Evolutionary conservation across 2,797 vertebrate genomes (phyloP).

Genomic region (Falco columbarius): DNA sequence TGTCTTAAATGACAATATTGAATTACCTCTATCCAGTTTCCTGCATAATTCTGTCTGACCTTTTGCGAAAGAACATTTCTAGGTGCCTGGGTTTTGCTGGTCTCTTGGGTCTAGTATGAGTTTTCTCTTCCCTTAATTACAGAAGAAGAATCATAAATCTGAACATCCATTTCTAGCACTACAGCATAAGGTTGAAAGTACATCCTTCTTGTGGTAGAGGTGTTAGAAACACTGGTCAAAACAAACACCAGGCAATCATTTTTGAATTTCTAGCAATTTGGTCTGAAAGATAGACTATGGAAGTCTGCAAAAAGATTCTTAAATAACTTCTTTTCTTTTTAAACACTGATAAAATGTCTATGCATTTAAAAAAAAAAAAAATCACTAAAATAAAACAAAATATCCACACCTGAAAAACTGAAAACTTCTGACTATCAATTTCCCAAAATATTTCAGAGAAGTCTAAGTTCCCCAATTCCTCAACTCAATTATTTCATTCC

Average conservation of each 20-base stretch:
- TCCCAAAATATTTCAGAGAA: not conserved
- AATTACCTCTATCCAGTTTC: not conserved
- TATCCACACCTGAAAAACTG: not conserved
- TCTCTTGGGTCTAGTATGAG: not conserved
- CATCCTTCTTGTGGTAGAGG: not conserved
- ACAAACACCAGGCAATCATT: not conserved
- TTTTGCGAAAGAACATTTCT: conserved; percentile 18
- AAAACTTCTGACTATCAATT: not conserved
- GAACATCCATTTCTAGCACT: not conserved
- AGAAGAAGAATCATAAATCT: not conserved
- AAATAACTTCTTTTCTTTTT: not conserved
- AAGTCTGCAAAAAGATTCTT: not conserved
- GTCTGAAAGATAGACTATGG: not conserved
- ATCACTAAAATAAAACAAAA: not conserved
- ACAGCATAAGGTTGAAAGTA: not conserved
- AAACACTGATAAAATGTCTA: not conserved
- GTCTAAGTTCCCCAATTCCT: not conserved
- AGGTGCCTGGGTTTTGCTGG: not conserved
- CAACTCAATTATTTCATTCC: not conserved
- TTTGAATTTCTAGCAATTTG: not conserved
- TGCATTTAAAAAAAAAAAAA: not conserved
- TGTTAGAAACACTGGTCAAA: not conserved
- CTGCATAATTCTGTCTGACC: not conserved
- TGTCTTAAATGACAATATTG: not conserved
- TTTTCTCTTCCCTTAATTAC: not conserved